Evolutionary conservation across 1,140 invertebrate species (phyloP).

Genomic region (Drosophila tani): DNA sequence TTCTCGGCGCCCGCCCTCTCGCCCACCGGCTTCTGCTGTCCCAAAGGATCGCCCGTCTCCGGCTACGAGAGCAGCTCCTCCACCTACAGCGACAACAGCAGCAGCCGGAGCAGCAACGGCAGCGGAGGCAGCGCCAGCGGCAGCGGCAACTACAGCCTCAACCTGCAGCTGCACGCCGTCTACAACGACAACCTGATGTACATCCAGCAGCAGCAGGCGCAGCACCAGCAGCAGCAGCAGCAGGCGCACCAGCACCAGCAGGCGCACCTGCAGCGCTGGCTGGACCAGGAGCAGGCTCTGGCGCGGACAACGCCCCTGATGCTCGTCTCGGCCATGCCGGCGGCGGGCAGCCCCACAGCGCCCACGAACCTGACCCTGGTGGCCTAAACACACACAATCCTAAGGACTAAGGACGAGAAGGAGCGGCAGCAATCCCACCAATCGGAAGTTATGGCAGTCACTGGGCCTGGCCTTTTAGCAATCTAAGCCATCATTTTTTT

Average conservation of each 20-base stretch:
- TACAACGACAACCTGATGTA: slow-evolving; percentile 85
- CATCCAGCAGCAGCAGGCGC: slow-evolving; percentile 63
- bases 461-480: slow-evolving; percentile 64
- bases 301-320: slow-evolving; percentile 24
- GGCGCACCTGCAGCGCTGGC: slow-evolving; percentile 62
- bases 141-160: slow-evolving; percentile 84
- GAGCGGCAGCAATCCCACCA: slow-evolving; percentile 51
- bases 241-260: slow-evolving; percentile 53
- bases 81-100: slow-evolving; percentile 77
- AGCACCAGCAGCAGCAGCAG: slow-evolving; percentile 56
- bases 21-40: slow-evolving; percentile 72
- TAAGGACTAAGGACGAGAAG: slow-evolving; percentile 3
- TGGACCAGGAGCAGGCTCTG: slow-evolving; percentile 66
- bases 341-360: slow-evolving; percentile 9
- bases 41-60: slow-evolving; percentile 82
- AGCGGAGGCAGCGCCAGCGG: slow-evolving; percentile 12
- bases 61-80: slow-evolving; percentile 84
- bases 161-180: slow-evolving; percentile 86
- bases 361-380: slow-evolving; percentile 58
- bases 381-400: slow-evolving; percentile 30
- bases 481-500: slow-evolving; percentile 24
- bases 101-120: slow-evolving; percentile 20
- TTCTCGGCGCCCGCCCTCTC: slow-evolving; percentile 67
- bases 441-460: slow-evolving; percentile 52
- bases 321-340: slow-evolving; percentile 14